Conservation (phyloP, 2,888 invertebrate genomes). For the Eupithecia dodoneata region DNA sequence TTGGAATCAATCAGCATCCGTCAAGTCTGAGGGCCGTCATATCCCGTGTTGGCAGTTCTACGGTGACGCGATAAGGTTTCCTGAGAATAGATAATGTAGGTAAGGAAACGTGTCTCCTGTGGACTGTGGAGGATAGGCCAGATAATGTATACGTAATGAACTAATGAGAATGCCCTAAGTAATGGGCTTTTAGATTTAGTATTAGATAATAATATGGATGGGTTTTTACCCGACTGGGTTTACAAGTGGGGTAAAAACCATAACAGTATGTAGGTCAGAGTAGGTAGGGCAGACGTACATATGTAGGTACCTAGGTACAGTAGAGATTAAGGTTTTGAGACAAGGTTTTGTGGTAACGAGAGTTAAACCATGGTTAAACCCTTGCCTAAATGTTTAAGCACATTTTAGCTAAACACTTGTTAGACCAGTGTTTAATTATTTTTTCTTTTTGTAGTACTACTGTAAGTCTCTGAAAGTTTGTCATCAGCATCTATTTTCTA, state of each 20-base stretch:
- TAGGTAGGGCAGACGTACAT: too few relatives aligned
- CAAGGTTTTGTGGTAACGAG: too few relatives aligned
- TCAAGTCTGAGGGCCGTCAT: not conserved
- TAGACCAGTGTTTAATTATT: too few relatives aligned
- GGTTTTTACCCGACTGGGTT: not conserved
- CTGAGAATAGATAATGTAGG: constrained; percentile 17
- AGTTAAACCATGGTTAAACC: too few relatives aligned
- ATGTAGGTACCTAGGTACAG: too few relatives aligned
- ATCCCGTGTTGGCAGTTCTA: constrained; percentile 8
- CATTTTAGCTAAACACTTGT: too few relatives aligned
- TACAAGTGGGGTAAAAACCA: too few relatives aligned
- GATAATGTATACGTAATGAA: not conserved
- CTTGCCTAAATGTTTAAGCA: too few relatives aligned
- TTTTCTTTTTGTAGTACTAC: too few relatives aligned
- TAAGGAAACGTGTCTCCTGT: not conserved
- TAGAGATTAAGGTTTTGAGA: too few relatives aligned
- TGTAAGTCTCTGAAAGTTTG: too few relatives aligned
- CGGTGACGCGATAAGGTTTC: constrained; percentile 19
- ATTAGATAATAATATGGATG: not conserved
- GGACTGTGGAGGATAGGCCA: not conserved
- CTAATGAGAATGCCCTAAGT: not conserved
- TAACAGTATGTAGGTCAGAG: not conserved
- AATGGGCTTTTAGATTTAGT: not conserved
- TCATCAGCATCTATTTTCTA: not conserved
- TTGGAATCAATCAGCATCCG: not conserved